Evolutionary conservation across 2,113 vertebrate genomes (phyloP).

Genomic region (Amphiprion ocellaris): DNA sequence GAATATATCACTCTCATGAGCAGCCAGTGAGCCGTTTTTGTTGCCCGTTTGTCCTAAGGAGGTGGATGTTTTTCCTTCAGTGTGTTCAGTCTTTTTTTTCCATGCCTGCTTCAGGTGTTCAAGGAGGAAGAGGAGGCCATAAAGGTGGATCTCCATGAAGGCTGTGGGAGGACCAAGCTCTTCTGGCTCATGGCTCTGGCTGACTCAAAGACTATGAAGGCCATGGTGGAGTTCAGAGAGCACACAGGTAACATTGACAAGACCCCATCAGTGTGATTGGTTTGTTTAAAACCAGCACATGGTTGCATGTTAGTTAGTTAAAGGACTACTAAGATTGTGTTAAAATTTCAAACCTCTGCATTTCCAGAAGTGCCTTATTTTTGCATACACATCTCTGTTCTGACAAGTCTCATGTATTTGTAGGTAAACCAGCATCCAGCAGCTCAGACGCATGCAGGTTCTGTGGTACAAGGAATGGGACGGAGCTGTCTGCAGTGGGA

Average conservation of each 20-base stretch:
- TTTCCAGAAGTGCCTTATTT: no score
- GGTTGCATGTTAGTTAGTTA: not conserved
- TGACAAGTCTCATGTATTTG: conserved; percentile 20
- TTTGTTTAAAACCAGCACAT: not conserved
- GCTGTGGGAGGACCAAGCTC: conserved; percentile 97
- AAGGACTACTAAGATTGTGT: no score
- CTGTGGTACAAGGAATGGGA: conserved; percentile 96
- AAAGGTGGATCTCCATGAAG: conserved; percentile 98
- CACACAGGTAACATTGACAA: conserved; percentile 90
- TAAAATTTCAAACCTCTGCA: no score
- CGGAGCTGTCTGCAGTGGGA: conserved; percentile 95
- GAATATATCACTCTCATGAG: not conserved
- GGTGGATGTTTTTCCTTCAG: not conserved
- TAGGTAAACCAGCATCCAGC: conserved; percentile 96
- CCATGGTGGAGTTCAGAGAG: conserved; percentile 99
- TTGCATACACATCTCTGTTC: not conserved
- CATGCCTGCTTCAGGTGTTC: conserved; percentile 89
- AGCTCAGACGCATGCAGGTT: conserved; percentile 97
- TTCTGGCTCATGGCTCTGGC: conserved; percentile 99
- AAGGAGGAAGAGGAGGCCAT: conserved; percentile 99
- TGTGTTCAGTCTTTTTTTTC: not conserved
- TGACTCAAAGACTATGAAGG: conserved; percentile 99
- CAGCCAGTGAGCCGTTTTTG: not conserved
- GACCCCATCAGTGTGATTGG: no score
- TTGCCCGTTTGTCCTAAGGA: not conserved